A percentile compares a stretch with the other conserved stretches of the same genome.
Evolutionary conservation across 2,888 invertebrate species (phyloP).

Genomic region (Laothoe populi): DNA sequence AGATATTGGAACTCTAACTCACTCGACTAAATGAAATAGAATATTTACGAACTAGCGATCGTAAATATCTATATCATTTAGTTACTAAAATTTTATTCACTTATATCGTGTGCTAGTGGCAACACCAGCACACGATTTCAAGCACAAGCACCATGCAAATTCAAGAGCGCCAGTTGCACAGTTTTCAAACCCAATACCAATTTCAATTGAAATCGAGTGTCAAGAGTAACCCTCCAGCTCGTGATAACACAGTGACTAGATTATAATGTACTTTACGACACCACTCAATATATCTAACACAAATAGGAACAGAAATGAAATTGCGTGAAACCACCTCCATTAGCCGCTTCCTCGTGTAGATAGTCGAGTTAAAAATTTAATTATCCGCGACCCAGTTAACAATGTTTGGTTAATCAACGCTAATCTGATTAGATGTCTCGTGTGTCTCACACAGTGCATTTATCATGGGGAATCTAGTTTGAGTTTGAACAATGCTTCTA

Average conservation of each 20-base stretch:
- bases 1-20: too few relatives aligned
- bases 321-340: slow-evolving; percentile 20
- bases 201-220: too few relatives aligned
- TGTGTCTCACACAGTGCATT: slow-evolving; percentile 47
- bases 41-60: too few relatives aligned
- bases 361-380: slow-evolving; percentile 48
- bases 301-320: slow-evolving; percentile 13
- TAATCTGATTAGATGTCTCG: slow-evolving; percentile 56
- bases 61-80: too few relatives aligned
- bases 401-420: slow-evolving; percentile 63
- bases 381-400: slow-evolving; percentile 61
- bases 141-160: too few relatives aligned
- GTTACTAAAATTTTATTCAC: too few relatives aligned
- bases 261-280: slow-evolving; percentile 1
- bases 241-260: not conserved
- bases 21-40: too few relatives aligned
- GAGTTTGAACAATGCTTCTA: slow-evolving; percentile 40
- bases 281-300: not conserved
- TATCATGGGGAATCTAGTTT: slow-evolving; percentile 52
- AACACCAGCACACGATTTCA: too few relatives aligned
- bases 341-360: slow-evolving; percentile 9
- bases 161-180: too few relatives aligned
- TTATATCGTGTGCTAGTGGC: too few relatives aligned
- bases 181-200: too few relatives aligned
- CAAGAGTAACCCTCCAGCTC: too few relatives aligned